Evolutionary conservation across 2,113 vertebrate genomes (phyloP), one percentile per base, ranked within the genome.

Genomic region (Prionailurus bengalensis): DNA sequence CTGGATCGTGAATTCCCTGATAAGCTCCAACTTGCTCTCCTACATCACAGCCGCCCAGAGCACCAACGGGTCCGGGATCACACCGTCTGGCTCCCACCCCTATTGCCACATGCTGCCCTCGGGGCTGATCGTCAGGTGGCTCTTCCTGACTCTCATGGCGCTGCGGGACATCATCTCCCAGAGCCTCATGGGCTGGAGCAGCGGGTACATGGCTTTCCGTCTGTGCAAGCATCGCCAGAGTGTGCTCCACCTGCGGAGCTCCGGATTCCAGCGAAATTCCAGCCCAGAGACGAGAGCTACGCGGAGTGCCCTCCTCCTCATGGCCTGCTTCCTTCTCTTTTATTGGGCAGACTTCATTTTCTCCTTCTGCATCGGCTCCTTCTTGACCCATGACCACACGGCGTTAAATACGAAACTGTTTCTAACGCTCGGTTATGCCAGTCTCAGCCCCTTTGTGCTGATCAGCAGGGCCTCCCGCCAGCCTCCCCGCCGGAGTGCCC

Each of bases 21-120:
- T 95, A 33, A 95, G 86, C 36, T 93, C 87, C 66, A 79, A 93
- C 61, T 96, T 91, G 36, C 23, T 95, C 23, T 36, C 36, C 16
- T 85, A 36, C 4, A 78, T 78, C 23, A 79, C 45, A 45, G 1
- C 58, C 55, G 36, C 13, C 81, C 33, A 36, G 15, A 61, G 31
- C 16, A 31, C 23, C 7, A 91, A 48, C 16, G 68, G 2, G n/a
- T 92, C 83, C 65, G 19, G 2, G 36, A 21, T n/a, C n/a, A 29
- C 29, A 23, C 6, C 36, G 0, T 6, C 13, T 63, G 9, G 42
- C 42, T 45, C 42, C 42, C 42, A 45, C 42, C 0, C 42, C 45
- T 63, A 87, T 45, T 95, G 89, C 36, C 33, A 31, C 7, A 42
- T 63, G 39, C 48, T 81, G 4, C 51, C 31, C 7, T 36, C 78